Evolutionary conservation across 2,113 vertebrate genomes (phyloP).

Genomic region (Anguilla rostrata): DNA sequence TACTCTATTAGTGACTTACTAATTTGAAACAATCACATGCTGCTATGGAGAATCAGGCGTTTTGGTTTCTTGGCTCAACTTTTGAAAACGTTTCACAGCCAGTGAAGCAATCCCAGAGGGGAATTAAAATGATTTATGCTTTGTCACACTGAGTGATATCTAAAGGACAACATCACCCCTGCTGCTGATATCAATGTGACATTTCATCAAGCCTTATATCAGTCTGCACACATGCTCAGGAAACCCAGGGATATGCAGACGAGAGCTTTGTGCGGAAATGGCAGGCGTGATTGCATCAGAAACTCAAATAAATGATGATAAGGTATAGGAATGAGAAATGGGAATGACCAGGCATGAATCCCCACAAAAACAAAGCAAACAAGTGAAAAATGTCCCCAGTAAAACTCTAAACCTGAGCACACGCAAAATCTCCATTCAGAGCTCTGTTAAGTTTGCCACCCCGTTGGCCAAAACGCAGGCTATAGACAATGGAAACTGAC

Average conservation of each 20-base stretch:
- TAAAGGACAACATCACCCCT: not conserved
- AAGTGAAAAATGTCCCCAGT: no score
- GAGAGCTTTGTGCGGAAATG: not conserved
- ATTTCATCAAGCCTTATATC: not conserved
- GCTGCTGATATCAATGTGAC: not conserved
- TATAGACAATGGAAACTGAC: not conserved
- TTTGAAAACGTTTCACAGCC: not conserved
- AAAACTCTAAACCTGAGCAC: no score
- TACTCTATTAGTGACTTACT: no score
- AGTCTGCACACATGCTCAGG: not conserved
- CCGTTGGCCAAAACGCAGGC: not conserved
- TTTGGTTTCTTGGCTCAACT: not conserved
- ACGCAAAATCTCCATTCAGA: not conserved
- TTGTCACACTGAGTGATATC: conserved; percentile 3
- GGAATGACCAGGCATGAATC: no score
- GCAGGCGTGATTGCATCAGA: not conserved
- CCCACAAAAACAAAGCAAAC: no score
- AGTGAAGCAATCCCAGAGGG: not conserved
- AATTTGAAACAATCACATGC: not conserved
- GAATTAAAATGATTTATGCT: not conserved
- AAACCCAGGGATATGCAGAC: not conserved
- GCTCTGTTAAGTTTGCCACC: not conserved
- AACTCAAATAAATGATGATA: not conserved
- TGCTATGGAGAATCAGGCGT: not conserved
- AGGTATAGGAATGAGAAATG: no score